These are phyloP conservation scores for Latrodectus elegans DNA, from an alignment of 2,888 invertebrate genomes.

Conservation along the genomic window DNA sequence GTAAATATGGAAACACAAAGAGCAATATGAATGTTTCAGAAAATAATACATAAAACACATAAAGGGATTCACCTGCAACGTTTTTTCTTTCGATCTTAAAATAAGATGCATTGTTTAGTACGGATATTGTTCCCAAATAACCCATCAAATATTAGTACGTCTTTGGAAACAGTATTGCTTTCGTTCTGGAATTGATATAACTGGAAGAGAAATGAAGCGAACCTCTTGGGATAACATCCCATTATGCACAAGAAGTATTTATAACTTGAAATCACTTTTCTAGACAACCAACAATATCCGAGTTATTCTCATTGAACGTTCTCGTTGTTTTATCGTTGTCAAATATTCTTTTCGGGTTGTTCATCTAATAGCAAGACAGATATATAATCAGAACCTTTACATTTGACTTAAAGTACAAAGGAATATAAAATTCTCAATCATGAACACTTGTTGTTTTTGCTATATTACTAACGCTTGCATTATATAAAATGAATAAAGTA, in stretches of 20 bases:
- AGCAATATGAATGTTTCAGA: too few species aligned
- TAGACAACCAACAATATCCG: conserved; percentile 36
- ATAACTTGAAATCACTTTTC: conserved; percentile 47
- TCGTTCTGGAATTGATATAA: conserved; percentile 41
- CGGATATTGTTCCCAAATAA: background rate
- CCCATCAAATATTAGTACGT: conserved; percentile 26
- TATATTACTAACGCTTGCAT: too few species aligned
- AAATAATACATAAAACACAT: background rate
- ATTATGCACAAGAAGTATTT: conserved; percentile 61
- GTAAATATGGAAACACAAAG: too few species aligned
- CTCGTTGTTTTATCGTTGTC: conserved; percentile 41
- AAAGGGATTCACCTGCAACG: background rate
- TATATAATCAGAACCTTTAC: conserved; percentile 25
- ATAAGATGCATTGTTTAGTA: background rate
- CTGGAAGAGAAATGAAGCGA: conserved; percentile 21
- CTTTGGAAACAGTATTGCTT: conserved; percentile 14
- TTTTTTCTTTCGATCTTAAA: background rate
- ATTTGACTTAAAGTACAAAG: background rate
- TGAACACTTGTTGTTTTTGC: too few species aligned
- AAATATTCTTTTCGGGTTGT: conserved; percentile 45
- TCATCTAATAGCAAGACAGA: conserved; percentile 54
- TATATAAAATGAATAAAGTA: too few species aligned
- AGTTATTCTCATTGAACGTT: conserved; percentile 50
- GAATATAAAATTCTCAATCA: too few species aligned
- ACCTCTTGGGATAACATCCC: background rate